Base-by-base conservation (phyloP, 2,888 invertebrate genomes). In the Leptinotarsa rubiginosa region DNA sequence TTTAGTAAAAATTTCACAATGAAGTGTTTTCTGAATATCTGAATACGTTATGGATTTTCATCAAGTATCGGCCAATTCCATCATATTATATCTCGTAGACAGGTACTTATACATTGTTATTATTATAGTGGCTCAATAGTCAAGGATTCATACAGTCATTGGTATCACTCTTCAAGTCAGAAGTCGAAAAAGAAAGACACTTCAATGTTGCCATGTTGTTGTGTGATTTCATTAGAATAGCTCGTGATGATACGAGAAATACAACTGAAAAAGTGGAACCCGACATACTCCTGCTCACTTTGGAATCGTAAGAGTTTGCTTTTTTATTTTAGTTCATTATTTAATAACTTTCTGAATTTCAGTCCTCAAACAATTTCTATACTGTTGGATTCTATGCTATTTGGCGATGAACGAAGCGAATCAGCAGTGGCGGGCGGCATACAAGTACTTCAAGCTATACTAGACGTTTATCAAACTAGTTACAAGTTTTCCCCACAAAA, bases 171-270 rank as follows among this genome's bases (percentile, higher is more conserved):
- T 89, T 93, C 84, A 90, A 93, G 83, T 91, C 92, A 78, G 90
- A 92, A 80, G 88, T 91, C 81, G 92, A 94, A 84, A 90, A 91
- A 83, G 94, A 94, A 83, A 93, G 94, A 84, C 95, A 97, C 86
- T 92, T 92, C 84, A 97, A 97, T 90, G 95, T 95, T 84, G 93
- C 96, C 83, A 94, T 96, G 89, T 91, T 97, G 88, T 91, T 97
- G 84, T 94, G 95, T 89, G 96, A 97, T 89, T 93, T 97, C 86
- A 92, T 96, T 80, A 90, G 91, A 83, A 91, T 90, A 85, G 91
- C 92, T 77, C 90, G 93, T 81, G 91, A 92, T 83, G 86, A 83
- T 79, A 90, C 91, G 83, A 89, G 89, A 82, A 91, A 89, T 81
- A 89, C 89, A 66, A 89, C 90, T 79, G 92, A 92, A 84, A 88